Conservation (phyloP, 2,113 vertebrate genomes). For the Poeciliopsis occidentalis region DNA sequence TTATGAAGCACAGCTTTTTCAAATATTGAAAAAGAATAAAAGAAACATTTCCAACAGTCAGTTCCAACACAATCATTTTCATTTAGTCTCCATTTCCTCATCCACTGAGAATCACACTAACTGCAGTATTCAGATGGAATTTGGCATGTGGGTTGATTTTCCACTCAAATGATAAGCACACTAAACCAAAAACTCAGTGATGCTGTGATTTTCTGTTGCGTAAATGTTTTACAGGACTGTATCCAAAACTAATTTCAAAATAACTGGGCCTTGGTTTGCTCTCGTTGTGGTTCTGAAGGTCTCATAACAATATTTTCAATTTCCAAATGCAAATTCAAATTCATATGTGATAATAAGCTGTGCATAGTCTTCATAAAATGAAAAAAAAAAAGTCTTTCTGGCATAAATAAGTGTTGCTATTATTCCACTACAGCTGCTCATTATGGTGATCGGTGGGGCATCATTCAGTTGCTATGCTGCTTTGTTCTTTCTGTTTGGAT, state of each 20-base stretch:
- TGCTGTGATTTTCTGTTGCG: neutral
- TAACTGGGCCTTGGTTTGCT: neutral
- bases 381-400: too few species aligned
- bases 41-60: neutral
- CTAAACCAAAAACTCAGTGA: neutral
- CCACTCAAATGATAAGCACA: neutral
- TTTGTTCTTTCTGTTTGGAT: constrained; percentile 16
- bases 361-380: too few species aligned
- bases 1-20: neutral
- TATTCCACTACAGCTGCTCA: too few species aligned
- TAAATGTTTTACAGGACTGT: neutral
- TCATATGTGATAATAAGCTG: too few species aligned
- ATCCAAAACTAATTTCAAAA: neutral
- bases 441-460: constrained; percentile 17
- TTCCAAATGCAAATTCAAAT: too few species aligned
- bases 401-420: too few species aligned
- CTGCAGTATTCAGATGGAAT: too few species aligned
- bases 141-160: neutral
- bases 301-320: neutral
- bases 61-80: neutral
- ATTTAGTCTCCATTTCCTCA: neutral
- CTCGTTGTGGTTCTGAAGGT: neutral
- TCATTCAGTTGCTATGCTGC: constrained; percentile 20
- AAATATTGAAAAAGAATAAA: neutral
- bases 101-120: neutral